Conservation (phyloP, 2,113 vertebrate genomes). For the Delphinus delphis region DNA sequence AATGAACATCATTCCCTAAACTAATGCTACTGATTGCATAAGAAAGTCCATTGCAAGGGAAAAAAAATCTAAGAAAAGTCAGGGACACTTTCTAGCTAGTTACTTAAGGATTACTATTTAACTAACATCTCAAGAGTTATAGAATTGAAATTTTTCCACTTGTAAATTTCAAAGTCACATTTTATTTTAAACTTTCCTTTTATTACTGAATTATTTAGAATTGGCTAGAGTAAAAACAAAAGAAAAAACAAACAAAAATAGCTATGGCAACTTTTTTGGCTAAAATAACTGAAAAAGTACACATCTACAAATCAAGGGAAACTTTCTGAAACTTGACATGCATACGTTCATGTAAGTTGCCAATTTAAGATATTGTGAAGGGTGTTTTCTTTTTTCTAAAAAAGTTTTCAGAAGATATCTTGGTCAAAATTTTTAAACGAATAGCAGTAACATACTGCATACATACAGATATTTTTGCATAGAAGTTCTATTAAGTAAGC, state of each 20-base stretch:
- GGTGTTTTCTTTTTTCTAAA: neutral
- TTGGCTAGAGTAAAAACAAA: neutral
- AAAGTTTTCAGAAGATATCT: neutral
- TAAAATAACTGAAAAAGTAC: neutral
- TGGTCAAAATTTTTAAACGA: neutral
- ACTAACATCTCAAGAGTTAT: neutral
- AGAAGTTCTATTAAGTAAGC: neutral
- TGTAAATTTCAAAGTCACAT: neutral
- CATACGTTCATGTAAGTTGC: neutral
- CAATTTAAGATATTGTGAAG: neutral
- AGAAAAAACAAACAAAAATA: neutral
- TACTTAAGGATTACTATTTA: neutral
- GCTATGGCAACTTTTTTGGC: neutral
- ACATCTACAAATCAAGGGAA: neutral
- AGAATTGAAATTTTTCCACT: neutral
- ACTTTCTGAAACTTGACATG: neutral
- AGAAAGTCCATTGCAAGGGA: accelerated
- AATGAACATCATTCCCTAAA: neutral
- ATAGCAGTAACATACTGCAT: neutral
- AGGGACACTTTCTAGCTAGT: neutral
- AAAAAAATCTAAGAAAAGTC: neutral
- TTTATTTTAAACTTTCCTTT: neutral
- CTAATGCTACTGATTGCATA: neutral
- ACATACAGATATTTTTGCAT: neutral
- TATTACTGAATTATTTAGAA: neutral